Conservation (phyloP, 1,140 invertebrate species). For the Nephotettix cincticeps region DNA sequence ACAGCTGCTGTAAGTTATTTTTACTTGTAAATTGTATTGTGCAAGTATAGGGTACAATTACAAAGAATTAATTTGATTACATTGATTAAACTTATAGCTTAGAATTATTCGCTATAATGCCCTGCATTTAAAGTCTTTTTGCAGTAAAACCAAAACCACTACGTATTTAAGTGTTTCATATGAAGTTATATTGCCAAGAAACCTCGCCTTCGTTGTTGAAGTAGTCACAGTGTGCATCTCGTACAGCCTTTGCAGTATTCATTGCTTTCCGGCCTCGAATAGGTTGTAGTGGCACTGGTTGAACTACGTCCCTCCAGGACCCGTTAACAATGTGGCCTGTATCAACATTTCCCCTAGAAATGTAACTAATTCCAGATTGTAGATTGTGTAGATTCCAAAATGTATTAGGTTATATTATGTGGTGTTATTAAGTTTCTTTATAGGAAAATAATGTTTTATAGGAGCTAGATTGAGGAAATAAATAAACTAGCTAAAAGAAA, state of each 20-base stretch:
- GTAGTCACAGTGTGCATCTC: not conserved
- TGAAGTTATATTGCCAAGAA: not conserved
- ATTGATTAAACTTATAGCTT: not conserved
- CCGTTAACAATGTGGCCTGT: not conserved
- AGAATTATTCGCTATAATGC: not conserved
- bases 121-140: not conserved
- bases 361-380: not conserved
- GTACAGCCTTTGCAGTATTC: not conserved
- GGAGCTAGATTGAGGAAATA: not conserved
- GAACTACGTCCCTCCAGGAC: constrained; percentile 4
- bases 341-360: not conserved
- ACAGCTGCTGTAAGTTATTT: not conserved
- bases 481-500: constrained; percentile 11
- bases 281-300: not conserved
- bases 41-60: not conserved
- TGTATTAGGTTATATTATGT: too few relatives aligned
- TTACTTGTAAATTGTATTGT: not conserved
- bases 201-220: constrained; percentile 20
- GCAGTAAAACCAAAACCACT: not conserved
- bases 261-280: not conserved
- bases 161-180: not conserved
- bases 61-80: not conserved
- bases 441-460: constrained; percentile 7
- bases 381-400: too few relatives aligned
- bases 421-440: too few relatives aligned